Evolutionary conservation across 2,113 vertebrate genomes (phyloP), one percentile per base, ranked within the genome.

Genomic region (Nettapus auritus): DNA sequence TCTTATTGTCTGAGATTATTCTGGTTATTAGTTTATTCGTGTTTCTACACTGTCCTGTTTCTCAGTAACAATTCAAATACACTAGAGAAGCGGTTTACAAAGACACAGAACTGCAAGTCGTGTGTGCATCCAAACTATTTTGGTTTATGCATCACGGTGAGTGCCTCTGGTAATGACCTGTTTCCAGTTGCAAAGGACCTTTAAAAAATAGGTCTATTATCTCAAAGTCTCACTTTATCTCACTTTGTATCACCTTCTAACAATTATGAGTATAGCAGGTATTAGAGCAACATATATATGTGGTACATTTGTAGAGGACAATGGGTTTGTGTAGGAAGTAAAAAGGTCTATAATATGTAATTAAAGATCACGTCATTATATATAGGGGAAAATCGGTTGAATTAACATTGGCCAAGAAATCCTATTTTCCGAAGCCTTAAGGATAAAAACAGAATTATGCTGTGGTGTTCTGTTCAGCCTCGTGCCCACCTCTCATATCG

Each of bases 341-440:
- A 63, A 38, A 53, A 42, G 13, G 36, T 59, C 18, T 66, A 22
- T 73, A 59, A 44, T 38, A 22, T 33, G 21, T 57, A 73, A n/a
- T 73, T 59, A 53, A 85, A 42, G 34, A 52, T 28, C 4, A 38
- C n/a, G 44, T 59, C 11, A 28, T 57, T 63, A 17, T 33, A 64
- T 50, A 28, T 57, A 34, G 6, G 34, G 26, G 50, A 57, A 78
- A 84, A 50, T 18, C 36, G 2, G 11, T 44, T 57, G 34, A 84
- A 84, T 63, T 56, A 71, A 48, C 64, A 56, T 40, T 77, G 40
- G 40, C 40, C 63, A 26, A 77, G 0, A 73, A 78, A 59, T 53
- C 25, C 68, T 0, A 0, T 17, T 16, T 59, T 53, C 33, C 9
- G 22, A 20, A 69, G 0, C 16, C 14, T 59, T 76, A 82, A 60